These are phyloP conservation scores for Hippocampus zosterae DNA, from an alignment of 2,113 vertebrate species.

Conservation along the genomic window DNA sequence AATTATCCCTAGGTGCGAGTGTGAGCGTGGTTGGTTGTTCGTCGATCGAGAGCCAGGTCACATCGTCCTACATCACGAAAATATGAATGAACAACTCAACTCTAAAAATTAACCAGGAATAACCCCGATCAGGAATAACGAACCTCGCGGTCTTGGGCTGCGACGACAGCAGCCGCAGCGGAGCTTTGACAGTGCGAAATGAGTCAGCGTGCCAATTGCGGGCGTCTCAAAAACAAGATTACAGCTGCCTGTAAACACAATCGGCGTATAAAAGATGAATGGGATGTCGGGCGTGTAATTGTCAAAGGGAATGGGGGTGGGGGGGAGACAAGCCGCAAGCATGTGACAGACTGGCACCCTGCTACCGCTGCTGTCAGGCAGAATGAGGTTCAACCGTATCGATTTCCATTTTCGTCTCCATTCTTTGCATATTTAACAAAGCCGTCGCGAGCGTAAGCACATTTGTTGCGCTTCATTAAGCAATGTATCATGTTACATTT, in stretches of 20 bases:
- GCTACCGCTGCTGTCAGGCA: constrained; percentile 6
- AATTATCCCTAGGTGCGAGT: too few species aligned
- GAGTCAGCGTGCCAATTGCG: constrained; percentile 7
- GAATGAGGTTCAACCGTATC: constrained; percentile 24
- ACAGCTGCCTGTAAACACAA: constrained; percentile 44
- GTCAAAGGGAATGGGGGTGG: constrained; percentile 34
- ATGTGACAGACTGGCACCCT: constrained; percentile 12
- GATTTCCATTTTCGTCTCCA: constrained; percentile 2
- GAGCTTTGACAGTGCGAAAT: not conserved
- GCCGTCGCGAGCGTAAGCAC: constrained; percentile 35
- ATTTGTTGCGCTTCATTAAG: constrained; percentile 57
- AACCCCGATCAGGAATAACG: too few species aligned
- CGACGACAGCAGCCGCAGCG: not conserved
- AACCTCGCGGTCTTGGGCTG: not conserved
- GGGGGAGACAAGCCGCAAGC: constrained; percentile 17
- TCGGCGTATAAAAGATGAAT: constrained; percentile 42
- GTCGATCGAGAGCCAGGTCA: too few species aligned
- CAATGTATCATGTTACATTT: constrained; percentile 43
- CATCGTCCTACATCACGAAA: not conserved
- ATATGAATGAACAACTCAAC: not conserved
- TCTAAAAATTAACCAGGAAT: not conserved
- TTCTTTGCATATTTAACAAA: constrained; percentile 34
- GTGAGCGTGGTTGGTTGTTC: too few species aligned
- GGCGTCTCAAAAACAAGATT: constrained; percentile 24
- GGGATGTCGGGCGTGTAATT: constrained; percentile 23